These are phyloP conservation scores for Chrysochloris asiatica DNA, from an alignment of 2,113 vertebrate genomes.

Conservation along the genomic window DNA sequence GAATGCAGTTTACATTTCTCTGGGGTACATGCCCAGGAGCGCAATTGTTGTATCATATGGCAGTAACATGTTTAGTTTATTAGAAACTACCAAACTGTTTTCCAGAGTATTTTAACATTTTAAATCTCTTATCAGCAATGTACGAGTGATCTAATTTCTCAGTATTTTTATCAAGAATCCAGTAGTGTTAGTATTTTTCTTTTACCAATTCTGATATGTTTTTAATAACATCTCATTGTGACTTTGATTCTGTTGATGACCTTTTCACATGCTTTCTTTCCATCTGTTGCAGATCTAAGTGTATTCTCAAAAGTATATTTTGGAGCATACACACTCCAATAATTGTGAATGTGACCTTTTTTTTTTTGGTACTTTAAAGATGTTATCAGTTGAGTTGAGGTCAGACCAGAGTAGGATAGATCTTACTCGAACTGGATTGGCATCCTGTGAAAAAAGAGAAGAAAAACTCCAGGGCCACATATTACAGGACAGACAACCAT, in stretches of 20 bases:
- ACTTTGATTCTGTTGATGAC: neutral
- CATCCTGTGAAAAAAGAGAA: neutral
- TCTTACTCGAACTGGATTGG: neutral
- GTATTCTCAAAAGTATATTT: neutral
- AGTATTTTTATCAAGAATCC: neutral
- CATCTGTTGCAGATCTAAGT: neutral
- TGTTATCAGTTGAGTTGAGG: neutral
- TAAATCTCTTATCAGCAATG: neutral
- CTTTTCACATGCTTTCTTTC: neutral
- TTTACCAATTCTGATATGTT: neutral
- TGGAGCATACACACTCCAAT: neutral
- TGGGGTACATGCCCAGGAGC: neutral
- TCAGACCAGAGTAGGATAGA: neutral
- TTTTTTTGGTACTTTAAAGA: neutral
- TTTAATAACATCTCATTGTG: neutral
- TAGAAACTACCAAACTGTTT: conserved; percentile 13
- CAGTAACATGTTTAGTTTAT: conserved; percentile 2
- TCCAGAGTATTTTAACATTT: neutral
- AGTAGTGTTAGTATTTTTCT: neutral
- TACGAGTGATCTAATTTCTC: neutral
- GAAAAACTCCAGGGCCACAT: neutral
- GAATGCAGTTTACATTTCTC: neutral
- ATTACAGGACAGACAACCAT: neutral
- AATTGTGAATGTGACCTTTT: neutral
- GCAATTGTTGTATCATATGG: neutral